These are phyloP conservation scores for Drosophila gaucha DNA, from an alignment of 2,888 invertebrate species.

Conservation along the genomic window DNA sequence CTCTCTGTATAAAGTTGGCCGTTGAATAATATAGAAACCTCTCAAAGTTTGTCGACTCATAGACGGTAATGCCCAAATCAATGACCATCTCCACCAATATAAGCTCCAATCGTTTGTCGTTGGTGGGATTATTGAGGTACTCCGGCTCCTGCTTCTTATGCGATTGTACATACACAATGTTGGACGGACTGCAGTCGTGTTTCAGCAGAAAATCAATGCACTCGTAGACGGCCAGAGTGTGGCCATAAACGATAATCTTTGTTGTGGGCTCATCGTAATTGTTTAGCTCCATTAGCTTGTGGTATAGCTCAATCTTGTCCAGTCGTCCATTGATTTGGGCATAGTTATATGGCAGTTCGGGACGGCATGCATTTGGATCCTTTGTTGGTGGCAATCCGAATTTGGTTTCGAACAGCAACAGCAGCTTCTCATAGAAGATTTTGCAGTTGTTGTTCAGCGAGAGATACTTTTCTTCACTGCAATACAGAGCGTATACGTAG, in stretches of 20 bases:
- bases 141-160: slow-evolving; percentile 8
- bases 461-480: slow-evolving; percentile 44
- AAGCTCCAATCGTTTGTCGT: slow-evolving; percentile 58
- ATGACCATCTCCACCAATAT: slow-evolving; percentile 61
- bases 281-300: slow-evolving; percentile 62
- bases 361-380: not conserved
- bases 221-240: slow-evolving; percentile 62
- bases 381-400: slow-evolving; percentile 43
- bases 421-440: slow-evolving; percentile 69
- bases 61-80: slow-evolving; percentile 63
- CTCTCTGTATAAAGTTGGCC: slow-evolving; percentile 46
- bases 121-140: slow-evolving; percentile 50
- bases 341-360: slow-evolving; percentile 66
- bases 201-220: slow-evolving; percentile 73
- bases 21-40: slow-evolving; percentile 20
- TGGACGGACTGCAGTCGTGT: slow-evolving; percentile 46
- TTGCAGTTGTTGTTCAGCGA: slow-evolving; percentile 64
- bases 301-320: slow-evolving; percentile 76
- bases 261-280: not conserved
- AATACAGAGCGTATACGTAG: not conserved
- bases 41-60: slow-evolving; percentile 39
- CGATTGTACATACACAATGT: slow-evolving; percentile 65
- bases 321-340: slow-evolving; percentile 70
- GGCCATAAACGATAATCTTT: slow-evolving; percentile 72
- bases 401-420: slow-evolving; percentile 58